These are phyloP conservation scores for Abrostola tripartita DNA, from an alignment of 2,888 invertebrate genomes.

Conservation along the genomic window DNA sequence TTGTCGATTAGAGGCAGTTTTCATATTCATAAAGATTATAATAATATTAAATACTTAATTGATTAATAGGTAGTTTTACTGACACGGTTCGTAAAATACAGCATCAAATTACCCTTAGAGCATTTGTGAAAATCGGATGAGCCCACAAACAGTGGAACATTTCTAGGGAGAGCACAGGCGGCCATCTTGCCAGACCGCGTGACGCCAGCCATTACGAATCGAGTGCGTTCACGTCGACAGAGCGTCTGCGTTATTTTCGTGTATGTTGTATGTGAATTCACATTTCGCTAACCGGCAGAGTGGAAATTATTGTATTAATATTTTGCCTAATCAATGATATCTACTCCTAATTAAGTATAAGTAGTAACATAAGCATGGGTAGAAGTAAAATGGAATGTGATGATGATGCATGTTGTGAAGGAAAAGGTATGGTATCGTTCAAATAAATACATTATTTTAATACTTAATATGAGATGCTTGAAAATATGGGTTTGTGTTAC, in stretches of 20 bases:
- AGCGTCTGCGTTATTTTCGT: conserved; percentile 63
- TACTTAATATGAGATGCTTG: neutral
- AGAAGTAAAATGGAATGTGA: neutral
- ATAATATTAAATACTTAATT: conserved; percentile 48
- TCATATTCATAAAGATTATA: conserved; percentile 20
- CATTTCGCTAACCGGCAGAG: conserved; percentile 43
- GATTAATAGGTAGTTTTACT: neutral
- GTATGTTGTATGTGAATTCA: conserved; percentile 58
- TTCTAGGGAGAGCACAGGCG: conserved; percentile 67
- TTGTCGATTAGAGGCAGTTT: conserved; percentile 34
- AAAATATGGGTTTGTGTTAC: conserved; percentile 45
- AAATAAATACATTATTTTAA: neutral
- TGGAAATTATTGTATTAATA: conserved; percentile 40
- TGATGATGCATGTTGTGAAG: neutral
- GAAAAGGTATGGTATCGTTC: neutral
- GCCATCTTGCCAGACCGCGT: conserved; percentile 87
- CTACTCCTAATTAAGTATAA: too few species aligned
- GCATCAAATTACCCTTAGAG: conserved; percentile 57
- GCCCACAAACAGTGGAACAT: conserved; percentile 73
- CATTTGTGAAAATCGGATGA: conserved; percentile 67
- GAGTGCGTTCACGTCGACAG: conserved; percentile 70
- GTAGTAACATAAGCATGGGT: neutral
- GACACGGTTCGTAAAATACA: conserved; percentile 24
- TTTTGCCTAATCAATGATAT: conserved; percentile 10
- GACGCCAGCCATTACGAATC: conserved; percentile 86